Evolutionary conservation across 2,888 invertebrate genomes (phyloP), one percentile per base, ranked within the genome.

Genomic region (Sclerodermus sp.): DNA sequence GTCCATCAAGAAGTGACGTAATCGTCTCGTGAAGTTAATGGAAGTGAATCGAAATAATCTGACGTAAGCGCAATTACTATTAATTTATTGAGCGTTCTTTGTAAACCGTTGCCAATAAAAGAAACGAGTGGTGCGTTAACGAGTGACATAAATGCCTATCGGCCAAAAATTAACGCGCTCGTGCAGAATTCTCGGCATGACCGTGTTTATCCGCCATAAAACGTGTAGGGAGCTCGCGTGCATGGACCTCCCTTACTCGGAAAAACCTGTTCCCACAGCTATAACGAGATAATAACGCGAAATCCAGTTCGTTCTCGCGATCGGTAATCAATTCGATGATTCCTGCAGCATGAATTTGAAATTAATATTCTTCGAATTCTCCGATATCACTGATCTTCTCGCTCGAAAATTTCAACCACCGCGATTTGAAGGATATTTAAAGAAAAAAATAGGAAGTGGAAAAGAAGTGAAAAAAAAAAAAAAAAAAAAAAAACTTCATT

Each of bases 11-110:
- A 38, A 47, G 37, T 57, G 57, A 57, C 54, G 30, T 10, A 30
- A 30, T 30, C 30, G 10, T 6, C 30, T 23, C 23, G 23, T 23
- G 23, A 23, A 59, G 41, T 52, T 50, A 52, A 58, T 57, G 45
- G 47, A 48, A 59, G 51, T 34, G 58, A 55, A 55, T 55, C 51
- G 55, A 50, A 50, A 56, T 48, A 55, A 57, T 49, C 34, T 47
- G 54, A 49, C 57, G 54, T 49, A 58, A 57, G 37, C 36, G 43
- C 13, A 45, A 57, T 57, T 45, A 47, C 14, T 17, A 45, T 47
- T 52, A 47, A 50, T 38, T 42, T 51, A 42, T 42, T 43, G 4
- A 23, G 8, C 23, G 23, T 23, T 23, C 23, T 23, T 5, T 23
- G 8, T 8, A 23, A 23, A 23, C 4, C 23, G 23, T 5, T 3